phyloP scores from a whole-genome alignment of 2,888 invertebrate genomes.

The Chrysolina haemoptera region DNA sequence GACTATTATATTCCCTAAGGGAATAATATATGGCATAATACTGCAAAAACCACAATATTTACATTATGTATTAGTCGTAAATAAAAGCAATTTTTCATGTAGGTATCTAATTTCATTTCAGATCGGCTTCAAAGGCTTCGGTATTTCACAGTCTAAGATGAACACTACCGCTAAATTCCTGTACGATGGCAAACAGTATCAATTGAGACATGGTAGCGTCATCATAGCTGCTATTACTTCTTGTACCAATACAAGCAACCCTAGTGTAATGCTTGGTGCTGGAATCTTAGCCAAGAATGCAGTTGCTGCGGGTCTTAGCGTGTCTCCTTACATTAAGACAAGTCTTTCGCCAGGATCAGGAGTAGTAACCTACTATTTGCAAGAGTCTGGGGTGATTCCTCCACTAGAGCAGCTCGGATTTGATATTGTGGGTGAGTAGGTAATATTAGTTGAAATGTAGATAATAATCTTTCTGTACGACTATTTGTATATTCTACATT shows the following conservation, averaged over 20 bases:
- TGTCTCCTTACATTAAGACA: constrained; percentile 94
- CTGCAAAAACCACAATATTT: no score
- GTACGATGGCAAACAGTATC: constrained; percentile 86
- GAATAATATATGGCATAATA: no score
- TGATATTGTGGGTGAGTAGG: constrained; percentile 78
- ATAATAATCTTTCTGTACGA: no score
- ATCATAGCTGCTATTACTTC: constrained; percentile 98
- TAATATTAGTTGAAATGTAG: no score
- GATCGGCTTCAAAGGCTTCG: constrained; percentile 95
- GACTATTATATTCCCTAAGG: no score
- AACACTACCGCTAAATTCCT: constrained; percentile 80
- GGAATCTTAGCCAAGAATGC: constrained; percentile 95
- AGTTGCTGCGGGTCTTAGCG: constrained; percentile 89
- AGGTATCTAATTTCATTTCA: constrained; percentile 66
- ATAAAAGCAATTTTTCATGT: neutral
- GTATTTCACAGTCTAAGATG: constrained; percentile 79
- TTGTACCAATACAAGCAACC: constrained; percentile 98
- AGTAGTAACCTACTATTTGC: constrained; percentile 69
- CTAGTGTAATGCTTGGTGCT: constrained; percentile 98
- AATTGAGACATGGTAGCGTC: constrained; percentile 90
- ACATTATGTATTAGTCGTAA: neutral
- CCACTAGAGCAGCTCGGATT: constrained; percentile 91
- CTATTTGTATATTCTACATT: no score
- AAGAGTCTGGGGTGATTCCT: constrained; percentile 93
- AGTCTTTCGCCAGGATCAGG: constrained; percentile 88